These are phyloP conservation scores for Magallana angulata DNA, from an alignment of 1,140 invertebrate genomes.

Conservation along the genomic window DNA sequence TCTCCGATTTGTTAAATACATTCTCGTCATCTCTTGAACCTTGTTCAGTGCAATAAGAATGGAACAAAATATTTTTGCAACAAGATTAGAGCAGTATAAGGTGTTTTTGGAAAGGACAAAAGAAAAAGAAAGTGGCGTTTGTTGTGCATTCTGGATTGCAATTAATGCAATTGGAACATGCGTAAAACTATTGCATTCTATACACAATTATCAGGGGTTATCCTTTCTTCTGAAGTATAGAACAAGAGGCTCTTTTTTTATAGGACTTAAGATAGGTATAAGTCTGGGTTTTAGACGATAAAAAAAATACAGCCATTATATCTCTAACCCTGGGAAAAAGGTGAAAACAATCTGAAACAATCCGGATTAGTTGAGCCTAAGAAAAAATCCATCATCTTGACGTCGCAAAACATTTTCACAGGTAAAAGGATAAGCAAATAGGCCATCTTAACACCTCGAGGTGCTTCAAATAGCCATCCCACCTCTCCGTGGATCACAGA, in stretches of 20 bases:
- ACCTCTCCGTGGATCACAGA: constrained; percentile 9
- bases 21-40: background rate
- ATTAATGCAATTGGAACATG: no score
- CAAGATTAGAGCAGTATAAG: no score
- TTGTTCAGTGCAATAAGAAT: background rate
- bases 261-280: no score
- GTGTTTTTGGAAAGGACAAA: no score
- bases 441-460: constrained; percentile 35
- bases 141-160: no score
- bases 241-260: no score
- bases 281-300: background rate
- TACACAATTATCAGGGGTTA: no score
- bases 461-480: constrained; percentile 34
- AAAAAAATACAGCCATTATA: constrained; percentile 12
- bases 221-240: no score
- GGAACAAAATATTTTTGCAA: no score
- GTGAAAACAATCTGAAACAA: constrained; percentile 35
- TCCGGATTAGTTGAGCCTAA: constrained; percentile 13
- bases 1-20: constrained; percentile 12
- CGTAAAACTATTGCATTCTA: no score
- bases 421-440: constrained; percentile 24
- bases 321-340: constrained; percentile 21
- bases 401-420: constrained; percentile 29
- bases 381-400: constrained; percentile 21
- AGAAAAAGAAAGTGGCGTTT: no score